These are phyloP conservation scores for Platycheirus albimanus DNA, from an alignment of 2,888 invertebrate species.

Conservation along the genomic window DNA sequence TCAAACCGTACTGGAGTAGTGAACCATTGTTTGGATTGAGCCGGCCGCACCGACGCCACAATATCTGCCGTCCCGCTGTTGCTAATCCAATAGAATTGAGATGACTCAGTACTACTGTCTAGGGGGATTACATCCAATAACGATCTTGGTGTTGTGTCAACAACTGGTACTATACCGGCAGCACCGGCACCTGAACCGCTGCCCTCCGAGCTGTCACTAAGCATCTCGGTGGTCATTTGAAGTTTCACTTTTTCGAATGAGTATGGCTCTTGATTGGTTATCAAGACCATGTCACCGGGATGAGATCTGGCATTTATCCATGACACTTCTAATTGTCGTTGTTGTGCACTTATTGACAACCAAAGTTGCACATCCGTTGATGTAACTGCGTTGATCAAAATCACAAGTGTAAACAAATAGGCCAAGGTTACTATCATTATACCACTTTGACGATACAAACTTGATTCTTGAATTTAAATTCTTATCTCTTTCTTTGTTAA, in stretches of 20 bases:
- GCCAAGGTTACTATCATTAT: slow-evolving; percentile 39
- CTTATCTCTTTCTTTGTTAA: too few relatives aligned
- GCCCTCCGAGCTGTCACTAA: slow-evolving; percentile 75
- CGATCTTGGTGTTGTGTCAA: slow-evolving; percentile 70
- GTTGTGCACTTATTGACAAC: slow-evolving; percentile 81
- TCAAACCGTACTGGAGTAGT: slow-evolving; percentile 81
- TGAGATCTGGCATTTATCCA: slow-evolving; percentile 80
- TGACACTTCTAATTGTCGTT: slow-evolving; percentile 80
- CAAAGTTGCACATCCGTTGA: slow-evolving; percentile 76
- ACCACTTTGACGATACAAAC: neutral
- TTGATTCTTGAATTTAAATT: too few relatives aligned
- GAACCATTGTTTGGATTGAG: slow-evolving; percentile 79
- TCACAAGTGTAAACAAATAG: slow-evolving; percentile 32
- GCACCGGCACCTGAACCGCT: slow-evolving; percentile 61
- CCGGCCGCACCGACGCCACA: slow-evolving; percentile 79
- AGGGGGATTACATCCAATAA: slow-evolving; percentile 53
- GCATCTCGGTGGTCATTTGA: slow-evolving; percentile 75
- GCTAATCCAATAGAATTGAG: slow-evolving; percentile 78
- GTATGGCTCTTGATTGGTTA: slow-evolving; percentile 79
- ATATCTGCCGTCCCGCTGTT: slow-evolving; percentile 78
- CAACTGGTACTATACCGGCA: slow-evolving; percentile 75
- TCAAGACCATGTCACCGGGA: slow-evolving; percentile 78
- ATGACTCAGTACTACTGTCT: slow-evolving; percentile 52
- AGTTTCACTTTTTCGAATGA: slow-evolving; percentile 77
- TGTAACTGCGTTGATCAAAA: slow-evolving; percentile 12